Evolutionary conservation across 2,797 vertebrate genomes (phyloP), one percentile per base, ranked within the genome.

Genomic region (Pantherophis vulpinus): DNA sequence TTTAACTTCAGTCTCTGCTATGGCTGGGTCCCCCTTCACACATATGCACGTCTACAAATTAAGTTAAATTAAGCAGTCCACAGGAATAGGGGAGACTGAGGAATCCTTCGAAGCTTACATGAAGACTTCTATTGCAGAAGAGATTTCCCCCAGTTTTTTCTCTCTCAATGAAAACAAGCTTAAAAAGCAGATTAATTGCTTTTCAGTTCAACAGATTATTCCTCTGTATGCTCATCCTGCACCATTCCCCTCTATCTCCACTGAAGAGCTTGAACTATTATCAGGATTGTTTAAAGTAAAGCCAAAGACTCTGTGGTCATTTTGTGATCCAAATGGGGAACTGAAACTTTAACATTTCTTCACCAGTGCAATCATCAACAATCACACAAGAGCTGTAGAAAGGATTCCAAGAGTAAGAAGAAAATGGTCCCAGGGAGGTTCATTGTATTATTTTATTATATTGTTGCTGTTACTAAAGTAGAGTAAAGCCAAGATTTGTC

Each of bases 341-440:
- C 95, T 94, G 54, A 59, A 89, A 94, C 90, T 96, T 95, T 96
- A 90, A 55, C 93, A 94, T 95, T 96, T 96, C 70, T 91, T 90
- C 79, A 92, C 89, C 87, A 95, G 88, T 92, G 47, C 54, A 58
- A 74, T 94, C 94, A 94, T 55, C 0, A 2, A 94, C 91, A 94
- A 93, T 93, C 92, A 93, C 88, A 93, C 88, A 95, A 74, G 6
- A 91, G 93, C 92, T 92, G 66, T 94, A 95, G 92, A 94, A 88
- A 96, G 95, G 86, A 93, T 70, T 79, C 92, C 89, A 89, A 18
- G 94, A 93, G 86, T 6, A 94, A 94, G 89, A 95, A 93, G 27
- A 96, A 92, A 2, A 91, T 95, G 94, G 91, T 93, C 42, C 90
- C 88, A 90, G 61, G 91, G 90, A 79, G 66, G 94, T 93, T 90